phyloP scores from a whole-genome alignment of 2,797 vertebrate species.

The Eulemur coronatus region DNA sequence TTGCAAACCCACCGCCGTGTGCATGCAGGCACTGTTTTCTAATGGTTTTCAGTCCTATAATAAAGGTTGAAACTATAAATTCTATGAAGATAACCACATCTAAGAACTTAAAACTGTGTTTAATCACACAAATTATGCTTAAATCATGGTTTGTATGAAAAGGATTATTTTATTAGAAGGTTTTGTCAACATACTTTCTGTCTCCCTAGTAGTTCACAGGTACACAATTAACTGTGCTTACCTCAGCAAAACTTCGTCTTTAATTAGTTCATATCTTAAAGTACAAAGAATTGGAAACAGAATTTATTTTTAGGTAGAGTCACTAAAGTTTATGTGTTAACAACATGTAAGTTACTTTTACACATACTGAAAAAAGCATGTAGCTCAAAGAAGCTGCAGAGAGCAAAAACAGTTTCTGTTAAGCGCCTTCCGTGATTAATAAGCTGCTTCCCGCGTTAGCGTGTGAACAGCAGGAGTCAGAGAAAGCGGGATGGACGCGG shows the following conservation, averaged over 20 bases:
- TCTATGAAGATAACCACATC: too few species aligned
- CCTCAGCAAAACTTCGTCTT: fast-evolving
- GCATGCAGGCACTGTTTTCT: fast-evolving
- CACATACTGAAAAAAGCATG: fast-evolving
- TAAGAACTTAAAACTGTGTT: not conserved
- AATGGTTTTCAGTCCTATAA: fast-evolving
- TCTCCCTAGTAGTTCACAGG: fast-evolving
- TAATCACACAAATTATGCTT: not conserved
- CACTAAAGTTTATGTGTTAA: not conserved
- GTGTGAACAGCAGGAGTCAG: not conserved
- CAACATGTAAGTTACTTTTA: not conserved
- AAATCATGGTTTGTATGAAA: not conserved
- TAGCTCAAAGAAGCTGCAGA: not conserved
- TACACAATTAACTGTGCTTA: fast-evolving
- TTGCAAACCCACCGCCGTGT: not conserved
- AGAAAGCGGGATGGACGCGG: not conserved
- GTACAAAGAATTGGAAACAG: not conserved
- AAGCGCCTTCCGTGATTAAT: not conserved
- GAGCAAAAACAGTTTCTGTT: not conserved
- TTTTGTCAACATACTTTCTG: not conserved
- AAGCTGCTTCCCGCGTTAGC: not conserved
- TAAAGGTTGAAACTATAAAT: not conserved
- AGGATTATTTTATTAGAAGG: not conserved
- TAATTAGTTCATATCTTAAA: not conserved
- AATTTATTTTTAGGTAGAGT: not conserved